These are phyloP conservation scores for Melipona beecheii DNA, from an alignment of 2,888 invertebrate genomes.

Conservation along the genomic window DNA sequence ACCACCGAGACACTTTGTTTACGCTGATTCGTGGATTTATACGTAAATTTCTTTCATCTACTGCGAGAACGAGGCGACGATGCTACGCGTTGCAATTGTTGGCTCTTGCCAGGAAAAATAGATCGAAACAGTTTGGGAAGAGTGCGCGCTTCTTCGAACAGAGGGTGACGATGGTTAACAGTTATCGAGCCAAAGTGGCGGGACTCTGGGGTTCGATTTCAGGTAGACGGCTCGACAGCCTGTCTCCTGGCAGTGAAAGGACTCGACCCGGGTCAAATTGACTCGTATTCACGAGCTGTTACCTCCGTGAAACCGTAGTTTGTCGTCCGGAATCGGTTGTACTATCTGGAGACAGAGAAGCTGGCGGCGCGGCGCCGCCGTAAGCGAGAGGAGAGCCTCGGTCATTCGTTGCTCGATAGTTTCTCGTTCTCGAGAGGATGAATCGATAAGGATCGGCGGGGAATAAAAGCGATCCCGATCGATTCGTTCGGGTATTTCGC, in stretches of 20 bases:
- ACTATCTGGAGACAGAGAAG: neutral
- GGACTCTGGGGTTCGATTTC: slow-evolving; percentile 35
- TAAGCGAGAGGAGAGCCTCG: neutral
- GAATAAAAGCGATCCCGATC: slow-evolving; percentile 46
- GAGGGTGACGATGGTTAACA: slow-evolving; percentile 25
- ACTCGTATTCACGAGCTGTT: slow-evolving; percentile 41
- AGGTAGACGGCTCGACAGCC: slow-evolving; percentile 45
- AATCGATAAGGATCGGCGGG: slow-evolving; percentile 23
- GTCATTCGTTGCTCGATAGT: neutral
- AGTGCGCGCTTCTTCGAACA: slow-evolving; percentile 30
- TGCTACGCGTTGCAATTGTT: neutral
- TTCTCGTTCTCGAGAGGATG: neutral
- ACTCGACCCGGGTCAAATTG: slow-evolving; percentile 13
- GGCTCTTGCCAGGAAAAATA: slow-evolving; percentile 45
- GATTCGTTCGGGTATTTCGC: slow-evolving; percentile 47
- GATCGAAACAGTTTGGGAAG: slow-evolving; percentile 33
- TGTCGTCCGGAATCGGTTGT: neutral
- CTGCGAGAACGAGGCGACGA: neutral
- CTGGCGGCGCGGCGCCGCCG: neutral
- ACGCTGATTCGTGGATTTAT: neutral
- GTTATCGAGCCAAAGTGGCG: slow-evolving; percentile 34
- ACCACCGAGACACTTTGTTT: slow-evolving; percentile 65
- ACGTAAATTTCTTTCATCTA: neutral
- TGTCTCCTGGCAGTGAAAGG: slow-evolving; percentile 21
- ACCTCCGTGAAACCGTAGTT: slow-evolving; percentile 45